Conservation (phyloP, 2,888 invertebrate genomes). For the Eulithis prunata region DNA sequence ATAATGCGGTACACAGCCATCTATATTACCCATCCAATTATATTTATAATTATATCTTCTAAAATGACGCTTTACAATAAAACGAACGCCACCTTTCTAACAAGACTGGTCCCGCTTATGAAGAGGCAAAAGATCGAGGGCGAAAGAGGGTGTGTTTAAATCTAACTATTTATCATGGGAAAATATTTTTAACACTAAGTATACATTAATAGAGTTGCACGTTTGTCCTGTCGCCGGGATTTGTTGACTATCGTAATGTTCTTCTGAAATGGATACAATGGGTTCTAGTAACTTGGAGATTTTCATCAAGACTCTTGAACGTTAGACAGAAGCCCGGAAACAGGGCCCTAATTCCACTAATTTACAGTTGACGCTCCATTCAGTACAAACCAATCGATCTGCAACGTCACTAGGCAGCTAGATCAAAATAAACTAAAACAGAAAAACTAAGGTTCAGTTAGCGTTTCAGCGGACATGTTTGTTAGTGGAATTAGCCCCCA, state of each 20-base stretch:
- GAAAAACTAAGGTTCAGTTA: too few species aligned
- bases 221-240: constrained; percentile 64
- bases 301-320: constrained; percentile 12
- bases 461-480: too few species aligned
- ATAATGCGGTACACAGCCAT: constrained; percentile 43
- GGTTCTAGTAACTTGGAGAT: constrained; percentile 10
- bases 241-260: background rate
- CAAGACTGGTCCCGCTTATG: constrained; percentile 49
- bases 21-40: constrained; percentile 37
- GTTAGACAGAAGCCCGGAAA: constrained; percentile 41
- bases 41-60: constrained; percentile 28
- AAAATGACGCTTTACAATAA: constrained; percentile 27
- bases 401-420: too few species aligned
- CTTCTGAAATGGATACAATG: constrained; percentile 5
- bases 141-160: constrained; percentile 49
- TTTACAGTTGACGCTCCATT: too few species aligned
- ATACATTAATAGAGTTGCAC: constrained; percentile 51
- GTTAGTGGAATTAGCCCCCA: too few species aligned
- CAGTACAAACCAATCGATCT: too few species aligned
- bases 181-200: constrained; percentile 50
- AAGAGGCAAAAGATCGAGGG: constrained; percentile 50
- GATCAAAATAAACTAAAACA: too few species aligned
- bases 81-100: constrained; percentile 43
- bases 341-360: constrained; percentile 46
- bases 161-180: constrained; percentile 59